These are phyloP conservation scores for Glaucopsyche alexis DNA, from an alignment of 2,888 invertebrate genomes.

Conservation along the genomic window DNA sequence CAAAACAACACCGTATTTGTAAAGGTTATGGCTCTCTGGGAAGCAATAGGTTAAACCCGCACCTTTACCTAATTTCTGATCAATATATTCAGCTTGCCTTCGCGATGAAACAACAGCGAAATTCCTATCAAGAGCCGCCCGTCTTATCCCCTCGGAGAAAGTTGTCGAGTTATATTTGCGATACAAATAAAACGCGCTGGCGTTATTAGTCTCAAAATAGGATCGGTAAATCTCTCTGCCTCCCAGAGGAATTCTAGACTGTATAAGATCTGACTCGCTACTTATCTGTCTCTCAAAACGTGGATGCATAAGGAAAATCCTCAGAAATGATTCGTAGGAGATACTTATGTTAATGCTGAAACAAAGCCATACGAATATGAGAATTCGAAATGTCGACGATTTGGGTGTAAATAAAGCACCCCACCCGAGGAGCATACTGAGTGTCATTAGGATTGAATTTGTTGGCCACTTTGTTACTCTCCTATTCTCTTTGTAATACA, in stretches of 20 bases:
- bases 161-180: slow-evolving; percentile 68
- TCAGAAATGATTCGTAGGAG: slow-evolving; percentile 73
- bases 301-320: slow-evolving; percentile 76
- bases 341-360: slow-evolving; percentile 75
- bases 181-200: slow-evolving; percentile 72
- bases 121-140: slow-evolving; percentile 62
- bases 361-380: slow-evolving; percentile 70
- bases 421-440: slow-evolving; percentile 73
- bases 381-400: slow-evolving; percentile 63
- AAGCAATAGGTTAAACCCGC: slow-evolving; percentile 68
- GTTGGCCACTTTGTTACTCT: slow-evolving; percentile 69
- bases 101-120: slow-evolving; percentile 71
- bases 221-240: slow-evolving; percentile 73
- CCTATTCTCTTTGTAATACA: slow-evolving; percentile 60
- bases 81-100: slow-evolving; percentile 69
- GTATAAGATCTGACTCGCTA: slow-evolving; percentile 66
- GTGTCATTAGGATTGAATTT: slow-evolving; percentile 68
- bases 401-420: slow-evolving; percentile 64
- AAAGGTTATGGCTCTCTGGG: slow-evolving; percentile 67
- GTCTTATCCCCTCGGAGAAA: slow-evolving; percentile 64
- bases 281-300: slow-evolving; percentile 75
- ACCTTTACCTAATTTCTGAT: slow-evolving; percentile 69
- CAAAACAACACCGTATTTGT: slow-evolving; percentile 74
- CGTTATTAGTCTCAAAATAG: slow-evolving; percentile 75
- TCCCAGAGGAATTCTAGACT: slow-evolving; percentile 66